A percentile compares a stretch with the other conserved stretches of the same genome.
Conservation (phyloP, 2,797 vertebrate species). For the Lagocephalus sceleratus region DNA sequence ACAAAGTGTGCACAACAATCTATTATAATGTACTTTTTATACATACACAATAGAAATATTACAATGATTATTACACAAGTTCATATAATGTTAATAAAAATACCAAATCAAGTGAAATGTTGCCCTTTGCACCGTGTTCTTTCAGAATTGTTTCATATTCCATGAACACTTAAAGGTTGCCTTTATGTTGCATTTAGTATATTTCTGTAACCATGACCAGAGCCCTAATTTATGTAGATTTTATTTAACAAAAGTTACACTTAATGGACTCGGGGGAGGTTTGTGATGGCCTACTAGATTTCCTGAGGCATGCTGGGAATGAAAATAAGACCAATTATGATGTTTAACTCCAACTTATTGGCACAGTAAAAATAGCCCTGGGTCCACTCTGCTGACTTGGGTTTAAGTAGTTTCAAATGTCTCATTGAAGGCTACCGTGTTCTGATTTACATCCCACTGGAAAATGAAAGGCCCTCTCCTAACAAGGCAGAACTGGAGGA, state of each 20-base stretch:
- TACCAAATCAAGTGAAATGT: no score
- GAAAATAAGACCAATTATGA: constrained; percentile 56
- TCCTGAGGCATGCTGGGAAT: constrained; percentile 55
- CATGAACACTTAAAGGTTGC: not conserved
- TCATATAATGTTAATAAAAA: no score
- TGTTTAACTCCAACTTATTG: constrained; percentile 52
- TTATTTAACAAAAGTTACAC: constrained; percentile 22
- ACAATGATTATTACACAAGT: no score
- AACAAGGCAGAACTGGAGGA: constrained; percentile 1
- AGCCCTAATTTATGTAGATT: constrained; percentile 30
- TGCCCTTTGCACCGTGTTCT: not conserved
- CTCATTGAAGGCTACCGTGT: constrained; percentile 9
- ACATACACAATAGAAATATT: no score
- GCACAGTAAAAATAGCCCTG: constrained; percentile 49
- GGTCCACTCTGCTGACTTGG: constrained; percentile 31
- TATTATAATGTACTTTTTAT: no score
- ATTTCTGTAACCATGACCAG: constrained; percentile 24
- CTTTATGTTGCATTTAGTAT: not conserved
- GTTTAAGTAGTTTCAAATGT: constrained; percentile 39
- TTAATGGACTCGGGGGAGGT: constrained; percentile 25
- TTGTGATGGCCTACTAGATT: constrained; percentile 38
- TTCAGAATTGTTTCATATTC: not conserved
- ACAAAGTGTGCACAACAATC: no score
- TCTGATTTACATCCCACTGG: constrained; percentile 17
- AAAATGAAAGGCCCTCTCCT: constrained; percentile 20